These are phyloP conservation scores for Pontoporia blainvillei DNA, from an alignment of 2,113 vertebrate species.

Conservation along the genomic window DNA sequence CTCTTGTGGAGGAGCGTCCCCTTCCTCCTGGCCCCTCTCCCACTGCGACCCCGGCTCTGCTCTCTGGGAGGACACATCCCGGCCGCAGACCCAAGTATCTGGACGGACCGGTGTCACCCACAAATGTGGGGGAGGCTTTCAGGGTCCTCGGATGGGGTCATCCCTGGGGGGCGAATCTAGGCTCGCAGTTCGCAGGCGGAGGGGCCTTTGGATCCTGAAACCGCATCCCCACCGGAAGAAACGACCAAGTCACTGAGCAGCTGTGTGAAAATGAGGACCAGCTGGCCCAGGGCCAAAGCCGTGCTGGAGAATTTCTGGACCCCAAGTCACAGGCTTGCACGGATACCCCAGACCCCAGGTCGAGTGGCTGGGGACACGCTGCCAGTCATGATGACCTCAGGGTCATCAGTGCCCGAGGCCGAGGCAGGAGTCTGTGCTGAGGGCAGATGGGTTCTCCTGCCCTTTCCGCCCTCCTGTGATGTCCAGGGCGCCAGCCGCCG, in stretches of 20 bases:
- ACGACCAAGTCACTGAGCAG: no score
- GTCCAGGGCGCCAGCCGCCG: not conserved
- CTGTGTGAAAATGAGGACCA: not conserved
- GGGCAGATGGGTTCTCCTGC: not conserved
- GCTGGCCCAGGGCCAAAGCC: not conserved
- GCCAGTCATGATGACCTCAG: rapidly evolving
- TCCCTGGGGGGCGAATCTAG: no score
- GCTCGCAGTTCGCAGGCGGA: rapidly evolving
- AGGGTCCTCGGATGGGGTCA: not conserved
- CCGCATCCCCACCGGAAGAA: rapidly evolving
- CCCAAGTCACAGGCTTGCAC: rapidly evolving
- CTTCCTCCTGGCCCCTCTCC: not conserved
- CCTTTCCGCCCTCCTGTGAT: not conserved
- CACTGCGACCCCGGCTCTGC: rapidly evolving
- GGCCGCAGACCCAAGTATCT: not conserved
- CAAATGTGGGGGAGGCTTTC: not conserved
- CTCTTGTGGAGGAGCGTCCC: slow-evolving; percentile 58
- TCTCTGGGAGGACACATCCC: not conserved
- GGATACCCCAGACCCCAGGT: not conserved
- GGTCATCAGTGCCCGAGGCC: rapidly evolving
- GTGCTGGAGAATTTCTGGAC: no score
- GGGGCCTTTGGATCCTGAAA: not conserved
- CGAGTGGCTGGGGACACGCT: rapidly evolving
- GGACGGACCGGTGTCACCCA: rapidly evolving
- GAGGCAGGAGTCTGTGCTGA: not conserved